phyloP scores from a whole-genome alignment of 2,113 vertebrate genomes.

The Rhea pennata region DNA sequence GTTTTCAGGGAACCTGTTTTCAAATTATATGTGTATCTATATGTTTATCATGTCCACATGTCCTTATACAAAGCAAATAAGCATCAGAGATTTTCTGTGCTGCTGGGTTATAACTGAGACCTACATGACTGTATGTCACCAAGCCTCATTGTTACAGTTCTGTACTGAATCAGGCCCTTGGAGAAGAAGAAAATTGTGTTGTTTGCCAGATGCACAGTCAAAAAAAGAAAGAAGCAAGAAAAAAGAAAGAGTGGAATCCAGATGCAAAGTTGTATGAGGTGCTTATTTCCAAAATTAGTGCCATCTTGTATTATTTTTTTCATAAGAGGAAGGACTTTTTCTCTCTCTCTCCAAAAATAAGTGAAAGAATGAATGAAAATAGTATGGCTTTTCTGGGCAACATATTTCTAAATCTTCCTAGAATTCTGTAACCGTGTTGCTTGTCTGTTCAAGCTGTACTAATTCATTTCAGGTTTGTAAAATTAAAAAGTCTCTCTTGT shows the following conservation, averaged over 20 bases:
- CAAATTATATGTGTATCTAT: neutral
- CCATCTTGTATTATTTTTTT: neutral
- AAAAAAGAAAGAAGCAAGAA: too few species aligned
- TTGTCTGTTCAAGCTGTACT: neutral
- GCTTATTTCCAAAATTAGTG: neutral
- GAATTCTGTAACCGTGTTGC: neutral
- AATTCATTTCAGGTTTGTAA: neutral
- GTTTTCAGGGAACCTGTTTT: neutral
- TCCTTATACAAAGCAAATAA: neutral
- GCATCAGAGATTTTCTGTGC: neutral
- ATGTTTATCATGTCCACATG: neutral
- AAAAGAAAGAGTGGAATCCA: neutral
- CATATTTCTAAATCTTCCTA: neutral
- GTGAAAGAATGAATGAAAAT: neutral
- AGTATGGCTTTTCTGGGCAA: neutral
- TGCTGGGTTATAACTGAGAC: neutral
- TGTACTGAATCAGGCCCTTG: neutral
- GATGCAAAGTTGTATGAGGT: neutral
- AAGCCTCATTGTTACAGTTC: accelerated
- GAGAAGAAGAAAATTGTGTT: neutral
- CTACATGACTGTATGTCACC: neutral
- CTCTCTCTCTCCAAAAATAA: neutral
- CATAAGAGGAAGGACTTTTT: neutral
- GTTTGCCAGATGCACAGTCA: neutral
- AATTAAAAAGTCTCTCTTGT: neutral